Evolutionary conservation across 2,113 vertebrate genomes (phyloP).

Genomic region (Nothobranchius kuhntae): DNA sequence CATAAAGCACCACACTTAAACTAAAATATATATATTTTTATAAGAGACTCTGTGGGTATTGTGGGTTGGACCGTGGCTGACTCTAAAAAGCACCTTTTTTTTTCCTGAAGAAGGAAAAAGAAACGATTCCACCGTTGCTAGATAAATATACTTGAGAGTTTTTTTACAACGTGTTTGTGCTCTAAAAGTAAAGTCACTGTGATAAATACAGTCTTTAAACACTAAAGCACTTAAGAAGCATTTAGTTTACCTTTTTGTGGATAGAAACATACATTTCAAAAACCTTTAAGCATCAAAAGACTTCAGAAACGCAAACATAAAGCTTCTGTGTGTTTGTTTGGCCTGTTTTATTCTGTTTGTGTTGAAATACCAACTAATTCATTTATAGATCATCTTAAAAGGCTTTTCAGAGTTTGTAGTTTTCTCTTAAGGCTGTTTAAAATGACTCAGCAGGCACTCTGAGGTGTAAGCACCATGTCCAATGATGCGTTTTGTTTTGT

Average conservation of each 20-base stretch:
- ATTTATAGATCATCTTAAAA: background rate
- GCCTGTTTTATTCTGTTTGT: background rate
- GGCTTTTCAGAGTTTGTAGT: background rate
- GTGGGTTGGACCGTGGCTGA: constrained; percentile 37
- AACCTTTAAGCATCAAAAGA: too few relatives aligned
- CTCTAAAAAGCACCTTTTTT: constrained; percentile 27
- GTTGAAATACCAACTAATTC: background rate
- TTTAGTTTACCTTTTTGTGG: too few relatives aligned
- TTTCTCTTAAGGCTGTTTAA: background rate
- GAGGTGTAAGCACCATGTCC: too few relatives aligned
- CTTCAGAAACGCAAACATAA: too few relatives aligned
- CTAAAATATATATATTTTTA: constrained; percentile 47
- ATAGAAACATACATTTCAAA: too few relatives aligned
- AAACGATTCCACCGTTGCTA: constrained; percentile 11
- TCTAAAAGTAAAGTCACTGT: background rate
- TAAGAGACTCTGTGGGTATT: constrained; percentile 51
- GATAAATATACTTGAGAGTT: constrained; percentile 25
- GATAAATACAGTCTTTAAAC: background rate
- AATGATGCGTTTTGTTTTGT: too few relatives aligned
- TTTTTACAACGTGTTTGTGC: constrained; percentile 12
- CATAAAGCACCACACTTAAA: constrained; percentile 38
- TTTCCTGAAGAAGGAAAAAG: constrained; percentile 9
- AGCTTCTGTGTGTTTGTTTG: background rate
- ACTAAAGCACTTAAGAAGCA: too few relatives aligned
- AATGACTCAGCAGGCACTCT: background rate